Evolutionary conservation across 2,113 vertebrate species (phyloP).

Genomic region (Zosterops pallidus): DNA sequence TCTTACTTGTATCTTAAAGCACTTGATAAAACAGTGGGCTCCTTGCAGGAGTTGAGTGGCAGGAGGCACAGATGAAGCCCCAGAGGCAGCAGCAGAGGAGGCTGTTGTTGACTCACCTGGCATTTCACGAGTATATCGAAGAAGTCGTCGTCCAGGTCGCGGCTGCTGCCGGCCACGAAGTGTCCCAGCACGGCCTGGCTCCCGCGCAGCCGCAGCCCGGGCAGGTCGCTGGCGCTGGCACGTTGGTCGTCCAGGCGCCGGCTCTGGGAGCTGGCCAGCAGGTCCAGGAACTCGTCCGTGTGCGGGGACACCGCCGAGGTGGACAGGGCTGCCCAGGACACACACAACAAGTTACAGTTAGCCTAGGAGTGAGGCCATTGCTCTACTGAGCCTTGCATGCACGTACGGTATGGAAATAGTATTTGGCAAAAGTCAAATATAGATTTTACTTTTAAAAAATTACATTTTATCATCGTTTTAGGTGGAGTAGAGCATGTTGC

Average conservation of each 20-base stretch:
- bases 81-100: background rate
- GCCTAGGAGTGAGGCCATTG: background rate
- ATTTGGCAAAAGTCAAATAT: background rate
- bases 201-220: constrained; percentile 80
- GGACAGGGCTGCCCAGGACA: constrained; percentile 73
- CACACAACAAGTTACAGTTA: background rate
- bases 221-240: constrained; percentile 78
- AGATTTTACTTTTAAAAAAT: background rate
- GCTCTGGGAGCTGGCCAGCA: constrained; percentile 87
- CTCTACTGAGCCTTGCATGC: accelerated
- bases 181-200: constrained; percentile 78
- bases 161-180: constrained; percentile 78
- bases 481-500: constrained; percentile 72
- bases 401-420: background rate
- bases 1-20: background rate
- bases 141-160: constrained; percentile 90
- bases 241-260: constrained; percentile 87
- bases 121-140: constrained; percentile 94
- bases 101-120: constrained; percentile 74
- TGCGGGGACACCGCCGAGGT: constrained; percentile 76
- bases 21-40: background rate
- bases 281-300: constrained; percentile 88
- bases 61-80: background rate
- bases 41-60: background rate
- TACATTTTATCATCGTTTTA: constrained; percentile 82